Evolutionary conservation across 2,113 vertebrate species (phyloP).

Genomic region (Melanotaenia duboulayi): DNA sequence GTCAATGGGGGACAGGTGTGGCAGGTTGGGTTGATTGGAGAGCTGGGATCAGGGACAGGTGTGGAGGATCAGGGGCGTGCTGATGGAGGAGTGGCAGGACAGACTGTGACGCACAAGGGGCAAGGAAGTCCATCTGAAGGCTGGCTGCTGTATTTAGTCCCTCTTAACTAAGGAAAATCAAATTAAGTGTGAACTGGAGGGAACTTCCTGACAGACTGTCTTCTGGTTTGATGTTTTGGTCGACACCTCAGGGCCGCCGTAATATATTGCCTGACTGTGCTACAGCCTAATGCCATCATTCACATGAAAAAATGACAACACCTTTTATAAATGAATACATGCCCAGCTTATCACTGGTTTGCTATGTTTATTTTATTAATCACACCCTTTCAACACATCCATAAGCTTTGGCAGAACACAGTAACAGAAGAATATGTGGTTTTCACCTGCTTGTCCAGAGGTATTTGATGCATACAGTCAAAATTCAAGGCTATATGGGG

Average conservation of each 20-base stretch:
- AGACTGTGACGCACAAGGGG: no score
- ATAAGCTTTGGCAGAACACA: conserved; percentile 22
- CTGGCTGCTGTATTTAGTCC: no score
- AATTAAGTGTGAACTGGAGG: no score
- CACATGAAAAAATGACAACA: conserved; percentile 22
- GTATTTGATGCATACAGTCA: conserved; percentile 1
- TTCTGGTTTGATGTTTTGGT: neutral
- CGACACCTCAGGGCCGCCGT: neutral
- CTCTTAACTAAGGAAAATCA: no score
- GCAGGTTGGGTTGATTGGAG: no score
- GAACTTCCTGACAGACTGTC: neutral
- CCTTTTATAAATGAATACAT: conserved; percentile 18
- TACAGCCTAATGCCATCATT: neutral
- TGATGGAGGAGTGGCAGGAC: no score
- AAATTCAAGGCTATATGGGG: neutral
- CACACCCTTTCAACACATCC: conserved; percentile 14
- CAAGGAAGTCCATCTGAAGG: no score
- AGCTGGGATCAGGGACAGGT: no score
- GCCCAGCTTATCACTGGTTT: neutral
- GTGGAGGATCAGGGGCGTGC: no score
- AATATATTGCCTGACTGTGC: neutral
- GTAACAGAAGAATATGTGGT: neutral
- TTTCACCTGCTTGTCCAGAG: neutral
- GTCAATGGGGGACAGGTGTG: no score
- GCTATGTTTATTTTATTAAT: conserved; percentile 20